phyloP scores from a whole-genome alignment of 2,888 invertebrate species.

The Drosophila leonis region DNA sequence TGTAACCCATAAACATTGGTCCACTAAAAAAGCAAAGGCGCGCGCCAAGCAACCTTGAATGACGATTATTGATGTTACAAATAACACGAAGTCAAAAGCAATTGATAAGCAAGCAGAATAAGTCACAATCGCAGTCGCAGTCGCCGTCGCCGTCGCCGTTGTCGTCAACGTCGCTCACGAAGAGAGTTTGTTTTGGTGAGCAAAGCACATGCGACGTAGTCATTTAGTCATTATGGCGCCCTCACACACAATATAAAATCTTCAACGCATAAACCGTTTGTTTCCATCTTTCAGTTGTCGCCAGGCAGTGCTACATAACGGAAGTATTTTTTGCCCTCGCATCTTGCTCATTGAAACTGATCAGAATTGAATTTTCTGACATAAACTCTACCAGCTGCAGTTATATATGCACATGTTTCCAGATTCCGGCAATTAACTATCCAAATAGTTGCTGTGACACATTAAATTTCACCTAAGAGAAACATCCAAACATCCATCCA shows the following conservation, averaged over 20 bases:
- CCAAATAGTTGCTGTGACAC: neutral
- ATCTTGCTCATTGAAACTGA: neutral
- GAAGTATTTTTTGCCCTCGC: constrained; percentile 40
- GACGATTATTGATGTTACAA: constrained; percentile 50
- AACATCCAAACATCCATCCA: neutral
- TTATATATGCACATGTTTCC: constrained; percentile 48
- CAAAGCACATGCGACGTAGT: constrained; percentile 49
- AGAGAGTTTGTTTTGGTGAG: constrained; percentile 62
- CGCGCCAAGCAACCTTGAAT: constrained; percentile 55
- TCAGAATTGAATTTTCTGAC: constrained; percentile 34
- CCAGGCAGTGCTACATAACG: constrained; percentile 50
- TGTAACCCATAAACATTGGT: constrained; percentile 14
- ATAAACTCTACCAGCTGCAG: constrained; percentile 23
- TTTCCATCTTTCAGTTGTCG: constrained; percentile 63
- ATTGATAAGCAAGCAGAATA: constrained; percentile 39
- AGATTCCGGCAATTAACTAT: constrained; percentile 12
- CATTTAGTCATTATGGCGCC: constrained; percentile 55
- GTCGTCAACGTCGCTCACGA: constrained; percentile 11
- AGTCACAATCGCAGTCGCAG: constrained; percentile 6
- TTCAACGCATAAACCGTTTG: constrained; percentile 32
- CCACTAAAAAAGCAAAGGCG: constrained; percentile 19
- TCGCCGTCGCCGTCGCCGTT: neutral
- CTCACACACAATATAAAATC: constrained; percentile 19
- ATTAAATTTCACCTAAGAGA: neutral
- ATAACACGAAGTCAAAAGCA: constrained; percentile 22